These are phyloP conservation scores for Chiridota heheva DNA, from an alignment of 35 echinoderm and acorn worm species.

Conservation along the genomic window DNA sequence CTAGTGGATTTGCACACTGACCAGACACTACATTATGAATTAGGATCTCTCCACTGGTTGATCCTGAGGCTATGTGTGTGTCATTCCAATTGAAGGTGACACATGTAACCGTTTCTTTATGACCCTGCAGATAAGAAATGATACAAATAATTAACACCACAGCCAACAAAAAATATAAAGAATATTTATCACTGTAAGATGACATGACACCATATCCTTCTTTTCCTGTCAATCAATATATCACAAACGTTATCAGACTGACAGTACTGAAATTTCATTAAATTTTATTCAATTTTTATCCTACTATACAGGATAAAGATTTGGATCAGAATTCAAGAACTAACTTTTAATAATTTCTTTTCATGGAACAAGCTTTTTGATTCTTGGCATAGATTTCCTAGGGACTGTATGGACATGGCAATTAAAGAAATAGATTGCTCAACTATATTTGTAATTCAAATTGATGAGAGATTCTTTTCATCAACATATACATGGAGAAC, in stretches of 20 bases:
- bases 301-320: not conserved
- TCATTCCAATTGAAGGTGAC: slow-evolving; percentile 90
- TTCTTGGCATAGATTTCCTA: no score
- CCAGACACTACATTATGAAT: slow-evolving; percentile 94
- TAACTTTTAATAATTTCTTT: no score
- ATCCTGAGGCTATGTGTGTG: slow-evolving; percentile 78
- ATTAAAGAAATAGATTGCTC: no score
- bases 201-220: not conserved
- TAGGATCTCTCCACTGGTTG: slow-evolving; percentile 79
- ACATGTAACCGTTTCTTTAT: slow-evolving; percentile 75
- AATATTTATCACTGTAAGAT: not conserved
- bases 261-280: not conserved
- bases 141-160: not conserved
- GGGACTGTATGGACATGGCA: no score
- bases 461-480: no score
- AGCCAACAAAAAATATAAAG: not conserved
- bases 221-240: not conserved
- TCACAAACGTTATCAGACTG: not conserved
- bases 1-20: slow-evolving; percentile 46
- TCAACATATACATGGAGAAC: no score
- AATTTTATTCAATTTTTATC: not conserved
- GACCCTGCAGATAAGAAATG: slow-evolving; percentile 36
- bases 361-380: no score
- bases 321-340: not conserved
- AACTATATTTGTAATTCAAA: no score